Evolutionary conservation across 2,797 vertebrate species (phyloP).

Genomic region (Tragopan temminckii): DNA sequence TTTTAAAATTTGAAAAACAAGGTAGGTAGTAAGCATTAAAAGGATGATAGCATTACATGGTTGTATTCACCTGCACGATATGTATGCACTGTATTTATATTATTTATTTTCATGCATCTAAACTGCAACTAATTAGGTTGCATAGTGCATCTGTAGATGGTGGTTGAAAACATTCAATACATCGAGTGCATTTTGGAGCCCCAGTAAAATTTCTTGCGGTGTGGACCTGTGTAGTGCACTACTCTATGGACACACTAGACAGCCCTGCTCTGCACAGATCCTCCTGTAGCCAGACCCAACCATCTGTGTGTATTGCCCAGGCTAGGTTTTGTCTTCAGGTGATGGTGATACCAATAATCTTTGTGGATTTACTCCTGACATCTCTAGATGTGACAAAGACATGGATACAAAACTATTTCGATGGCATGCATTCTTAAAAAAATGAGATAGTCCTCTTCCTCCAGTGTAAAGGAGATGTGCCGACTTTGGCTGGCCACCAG

Average conservation of each 20-base stretch:
- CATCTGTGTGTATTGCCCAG: no score
- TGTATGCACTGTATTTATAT: neutral
- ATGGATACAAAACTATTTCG: neutral
- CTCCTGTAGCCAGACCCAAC: neutral
- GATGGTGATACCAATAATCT: fast-evolving
- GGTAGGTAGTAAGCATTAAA: neutral
- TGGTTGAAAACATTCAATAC: neutral
- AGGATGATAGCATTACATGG: neutral
- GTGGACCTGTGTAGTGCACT: fast-evolving
- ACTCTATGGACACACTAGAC: neutral
- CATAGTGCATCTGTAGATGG: neutral
- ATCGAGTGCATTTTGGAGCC: fast-evolving
- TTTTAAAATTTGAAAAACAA: neutral
- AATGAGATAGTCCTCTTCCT: fast-evolving
- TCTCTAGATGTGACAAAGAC: neutral
- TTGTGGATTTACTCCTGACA: neutral
- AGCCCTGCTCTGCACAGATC: neutral
- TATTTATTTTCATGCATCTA: neutral
- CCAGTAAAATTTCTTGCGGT: neutral
- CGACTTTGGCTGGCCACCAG: neutral
- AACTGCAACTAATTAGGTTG: neutral
- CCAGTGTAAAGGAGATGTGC: neutral
- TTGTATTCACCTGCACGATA: neutral
- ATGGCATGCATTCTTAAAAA: neutral
- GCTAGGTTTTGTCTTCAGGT: neutral